A percentile compares a stretch with the other conserved stretches of the same genome.
phyloP scores from a whole-genome alignment of 2,113 vertebrate genomes.

The Bubalus kerabau region DNA sequence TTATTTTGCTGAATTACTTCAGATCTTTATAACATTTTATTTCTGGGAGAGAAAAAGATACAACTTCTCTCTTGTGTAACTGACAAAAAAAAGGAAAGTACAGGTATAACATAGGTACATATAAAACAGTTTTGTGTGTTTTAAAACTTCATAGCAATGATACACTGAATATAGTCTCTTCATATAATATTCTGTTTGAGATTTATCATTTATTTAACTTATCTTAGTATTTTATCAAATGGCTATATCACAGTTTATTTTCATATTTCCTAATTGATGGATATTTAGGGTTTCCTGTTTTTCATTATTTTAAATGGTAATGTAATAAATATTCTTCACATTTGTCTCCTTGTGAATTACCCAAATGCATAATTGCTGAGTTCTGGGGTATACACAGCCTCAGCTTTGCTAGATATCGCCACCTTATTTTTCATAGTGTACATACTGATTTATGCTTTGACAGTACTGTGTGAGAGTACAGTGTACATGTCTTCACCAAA shows the following conservation, averaged over 20 bases:
- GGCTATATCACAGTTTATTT: not conserved
- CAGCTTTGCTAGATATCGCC: not conserved
- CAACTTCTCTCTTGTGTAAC: not conserved
- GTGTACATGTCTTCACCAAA: not conserved
- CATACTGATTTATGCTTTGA: not conserved
- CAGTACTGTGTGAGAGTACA: not conserved
- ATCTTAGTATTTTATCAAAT: not conserved
- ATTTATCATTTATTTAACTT: not conserved
- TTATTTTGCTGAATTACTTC: not conserved
- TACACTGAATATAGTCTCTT: not conserved
- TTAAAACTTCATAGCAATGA: not conserved
- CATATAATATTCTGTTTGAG: not conserved
- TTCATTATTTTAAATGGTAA: not conserved
- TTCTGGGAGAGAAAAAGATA: not conserved
- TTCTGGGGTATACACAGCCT: not conserved
- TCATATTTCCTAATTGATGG: not conserved
- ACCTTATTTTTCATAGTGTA: not conserved
- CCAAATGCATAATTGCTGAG: not conserved
- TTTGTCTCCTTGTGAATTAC: not conserved
- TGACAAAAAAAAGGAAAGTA: constrained; percentile 3
- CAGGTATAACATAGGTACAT: not conserved
- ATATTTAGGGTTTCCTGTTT: not conserved
- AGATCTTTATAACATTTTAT: constrained; percentile 34
- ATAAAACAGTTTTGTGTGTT: not conserved
- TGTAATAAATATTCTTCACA: not conserved